These are phyloP conservation scores for Odontamblyopus lacepedii DNA, from an alignment of 2,797 vertebrate species.

Conservation along the genomic window DNA sequence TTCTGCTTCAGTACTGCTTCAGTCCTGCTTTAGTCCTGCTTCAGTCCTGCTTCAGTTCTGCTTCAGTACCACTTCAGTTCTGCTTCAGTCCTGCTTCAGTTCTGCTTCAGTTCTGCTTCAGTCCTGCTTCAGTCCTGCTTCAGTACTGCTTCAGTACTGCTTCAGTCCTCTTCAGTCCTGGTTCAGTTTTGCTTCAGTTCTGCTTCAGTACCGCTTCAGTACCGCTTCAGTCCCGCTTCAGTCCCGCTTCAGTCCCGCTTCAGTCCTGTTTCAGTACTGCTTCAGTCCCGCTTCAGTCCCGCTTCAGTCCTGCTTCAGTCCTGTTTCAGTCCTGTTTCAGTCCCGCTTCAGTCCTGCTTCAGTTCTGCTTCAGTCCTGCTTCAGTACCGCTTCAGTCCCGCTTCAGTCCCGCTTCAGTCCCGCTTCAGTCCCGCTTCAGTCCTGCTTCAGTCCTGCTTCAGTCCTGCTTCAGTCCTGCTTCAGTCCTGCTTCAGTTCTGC, in stretches of 20 bases:
- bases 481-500: not conserved
- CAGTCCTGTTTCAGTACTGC: not conserved
- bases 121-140: not conserved
- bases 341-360: constrained; percentile 33
- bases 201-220: not conserved
- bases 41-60: not conserved
- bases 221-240: too few relatives aligned
- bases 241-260: not conserved
- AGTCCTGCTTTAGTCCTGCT: not conserved
- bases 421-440: not conserved
- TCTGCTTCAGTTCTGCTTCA: not conserved
- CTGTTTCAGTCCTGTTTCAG: not conserved
- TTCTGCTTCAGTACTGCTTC: not conserved
- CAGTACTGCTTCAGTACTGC: not conserved
- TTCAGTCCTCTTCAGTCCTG: not conserved
- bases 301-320: not conserved
- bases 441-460: not conserved
- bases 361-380: not conserved
- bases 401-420: not conserved
- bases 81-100: not conserved
- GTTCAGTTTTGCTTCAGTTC: not conserved
- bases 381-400: not conserved
- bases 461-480: not conserved
- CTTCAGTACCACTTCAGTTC: not conserved
- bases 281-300: not conserved